Percentiles rank a stretch among this genome's conserved stretches.
phyloP scores from a whole-genome alignment of 2,888 invertebrate genomes.

The Lampropteryx suffumata region DNA sequence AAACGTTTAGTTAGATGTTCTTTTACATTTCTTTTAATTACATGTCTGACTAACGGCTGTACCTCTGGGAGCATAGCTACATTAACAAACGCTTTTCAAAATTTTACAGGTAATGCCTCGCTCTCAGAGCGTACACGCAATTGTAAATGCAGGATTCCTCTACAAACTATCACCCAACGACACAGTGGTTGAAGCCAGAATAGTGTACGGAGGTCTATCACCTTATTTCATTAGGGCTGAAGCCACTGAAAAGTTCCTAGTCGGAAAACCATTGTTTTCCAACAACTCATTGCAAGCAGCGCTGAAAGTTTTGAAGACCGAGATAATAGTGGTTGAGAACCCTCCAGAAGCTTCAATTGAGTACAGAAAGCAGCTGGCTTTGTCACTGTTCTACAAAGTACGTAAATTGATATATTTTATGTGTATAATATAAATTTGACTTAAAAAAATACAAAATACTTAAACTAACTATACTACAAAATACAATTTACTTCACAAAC shows the following conservation, averaged over 20 bases:
- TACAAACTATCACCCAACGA: conserved; percentile 75
- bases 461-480: no score
- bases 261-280: conserved; percentile 66
- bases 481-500: no score
- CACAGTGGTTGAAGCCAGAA: conserved; percentile 67
- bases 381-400: conserved; percentile 84
- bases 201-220: conserved; percentile 84
- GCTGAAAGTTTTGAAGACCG: conserved; percentile 45
- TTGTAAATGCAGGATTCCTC: conserved; percentile 89
- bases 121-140: conserved; percentile 88
- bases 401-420: not conserved
- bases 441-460: no score
- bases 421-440: no score
- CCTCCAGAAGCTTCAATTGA: conserved; percentile 80
- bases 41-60: no score
- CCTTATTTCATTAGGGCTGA: conserved; percentile 69
- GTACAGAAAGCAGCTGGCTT: conserved; percentile 84
- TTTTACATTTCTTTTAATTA: no score
- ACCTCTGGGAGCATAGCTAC: no score
- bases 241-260: conserved; percentile 75
- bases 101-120: conserved; percentile 86
- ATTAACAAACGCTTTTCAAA: no score
- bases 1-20: no score
- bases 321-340: conserved; percentile 48
- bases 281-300: conserved; percentile 65